Evolutionary conservation across 2,888 invertebrate species (phyloP), one percentile per base, ranked within the genome.

Genomic region (Volucella bombylans): DNA sequence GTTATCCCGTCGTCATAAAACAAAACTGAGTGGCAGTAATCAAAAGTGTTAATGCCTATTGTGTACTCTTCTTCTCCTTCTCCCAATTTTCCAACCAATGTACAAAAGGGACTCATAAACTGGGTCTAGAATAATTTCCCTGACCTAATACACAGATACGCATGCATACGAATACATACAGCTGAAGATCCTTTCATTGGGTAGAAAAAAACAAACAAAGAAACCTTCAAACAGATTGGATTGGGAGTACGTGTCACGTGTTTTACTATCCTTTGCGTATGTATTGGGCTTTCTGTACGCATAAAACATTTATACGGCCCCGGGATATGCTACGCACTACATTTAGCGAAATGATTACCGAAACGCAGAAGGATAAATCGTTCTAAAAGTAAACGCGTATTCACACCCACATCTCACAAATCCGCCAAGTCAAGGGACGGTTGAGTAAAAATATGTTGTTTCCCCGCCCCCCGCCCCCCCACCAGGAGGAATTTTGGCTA

Each of bases 31-130:
- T 57, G 59, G 76, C 68, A 68, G 76, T 68, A 76, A 76, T 76
- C 76, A 76, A 76, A 76, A 76, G 76, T 76, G 76, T 76, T 76
- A 76, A 76, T 76, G 67, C 54, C 61, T 68, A 76, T 76, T 67
- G 76, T 68, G 61, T 61, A 76, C 68, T 68, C 68, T 45, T 61
- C 67, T 45, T 23, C 61, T 61, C 45, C 67, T 50, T 15, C 18
- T 1, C 18, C 18, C 18, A 1, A 18, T 18, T 2, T 1, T 18
- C 18, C 18, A 18, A 18, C 18, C 18, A 18, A 18, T 43, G 12
- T 39, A 76, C 76, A 76, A 68, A 67, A 61, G 67, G 76, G 76
- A 67, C 76, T 43, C 68, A 61, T 68, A 76, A 76, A 76, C 38
- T 59, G 67, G 45, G 59, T 54, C 43, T 67, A 43, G 55, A 59